Conservation (phyloP, 2,113 vertebrate genomes). For the Macquaria ambigua region DNA sequence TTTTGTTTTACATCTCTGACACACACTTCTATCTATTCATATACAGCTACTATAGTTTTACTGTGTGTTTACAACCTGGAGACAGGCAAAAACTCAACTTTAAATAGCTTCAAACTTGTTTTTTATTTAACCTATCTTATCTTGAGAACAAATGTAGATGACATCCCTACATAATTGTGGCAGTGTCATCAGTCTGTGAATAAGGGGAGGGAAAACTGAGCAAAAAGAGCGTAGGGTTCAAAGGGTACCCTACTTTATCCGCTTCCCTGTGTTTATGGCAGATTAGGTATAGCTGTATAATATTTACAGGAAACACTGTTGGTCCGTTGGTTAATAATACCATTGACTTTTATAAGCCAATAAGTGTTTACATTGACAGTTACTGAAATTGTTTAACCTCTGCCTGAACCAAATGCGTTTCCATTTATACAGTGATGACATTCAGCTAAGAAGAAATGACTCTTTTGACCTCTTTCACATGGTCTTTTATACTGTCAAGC, state of each 20-base stretch:
- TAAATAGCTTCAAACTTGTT: no score
- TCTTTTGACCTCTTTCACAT: conserved; percentile 63
- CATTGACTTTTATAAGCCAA: not conserved
- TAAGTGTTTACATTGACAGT: conserved; percentile 38
- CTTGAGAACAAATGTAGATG: no score
- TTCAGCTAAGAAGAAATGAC: conserved; percentile 44
- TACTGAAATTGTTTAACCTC: conserved; percentile 26
- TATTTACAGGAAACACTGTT: not conserved
- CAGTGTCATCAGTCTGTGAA: not conserved
- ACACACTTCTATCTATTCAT: not conserved
- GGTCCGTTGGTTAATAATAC: not conserved
- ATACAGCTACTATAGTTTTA: not conserved
- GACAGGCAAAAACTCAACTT: no score
- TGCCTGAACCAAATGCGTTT: conserved; percentile 10
- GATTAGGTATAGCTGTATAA: not conserved
- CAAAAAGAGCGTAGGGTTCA: no score
- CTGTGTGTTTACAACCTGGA: no score
- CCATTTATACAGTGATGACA: conserved; percentile 33
- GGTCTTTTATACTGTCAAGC: conserved; percentile 69
- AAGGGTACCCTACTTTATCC: not conserved
- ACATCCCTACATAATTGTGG: no score
- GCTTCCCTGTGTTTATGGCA: not conserved
- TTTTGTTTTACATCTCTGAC: not conserved
- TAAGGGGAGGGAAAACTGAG: no score
- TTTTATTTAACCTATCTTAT: no score